phyloP scores from a whole-genome alignment of 2,888 invertebrate species.

The Alloplasta piceator region DNA sequence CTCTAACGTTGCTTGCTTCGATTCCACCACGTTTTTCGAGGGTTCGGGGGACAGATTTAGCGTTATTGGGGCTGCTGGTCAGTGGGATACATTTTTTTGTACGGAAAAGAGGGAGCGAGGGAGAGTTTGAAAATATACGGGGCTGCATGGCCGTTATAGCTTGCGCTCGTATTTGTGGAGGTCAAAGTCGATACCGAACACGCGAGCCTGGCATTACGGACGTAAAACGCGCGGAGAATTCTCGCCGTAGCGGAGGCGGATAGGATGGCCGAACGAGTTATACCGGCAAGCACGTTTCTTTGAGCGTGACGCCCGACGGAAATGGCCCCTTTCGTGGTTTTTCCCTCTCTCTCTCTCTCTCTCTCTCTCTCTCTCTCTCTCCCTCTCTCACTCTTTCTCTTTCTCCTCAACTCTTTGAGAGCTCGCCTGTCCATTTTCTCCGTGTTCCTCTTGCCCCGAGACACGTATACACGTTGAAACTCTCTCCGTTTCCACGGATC shows the following conservation, averaged over 20 bases:
- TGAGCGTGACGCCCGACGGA: slow-evolving; percentile 65
- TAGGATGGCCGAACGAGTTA: slow-evolving; percentile 50
- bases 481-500: slow-evolving; percentile 31
- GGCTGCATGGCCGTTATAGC: slow-evolving; percentile 18
- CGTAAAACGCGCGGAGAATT: slow-evolving; percentile 68
- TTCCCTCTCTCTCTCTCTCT: slow-evolving; percentile 23
- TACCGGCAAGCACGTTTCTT: slow-evolving; percentile 66
- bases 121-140: slow-evolving; percentile 26
- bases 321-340: slow-evolving; percentile 59
- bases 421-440: slow-evolving; percentile 40
- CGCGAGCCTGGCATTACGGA: slow-evolving; percentile 73
- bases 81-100: slow-evolving; percentile 46
- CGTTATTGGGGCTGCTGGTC: background rate
- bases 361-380: slow-evolving; percentile 31
- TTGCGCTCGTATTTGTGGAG: slow-evolving; percentile 51
- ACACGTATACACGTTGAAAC: background rate
- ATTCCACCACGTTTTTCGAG: too few species aligned
- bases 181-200: slow-evolving; percentile 73
- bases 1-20: too few species aligned
- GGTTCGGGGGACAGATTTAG: too few species aligned
- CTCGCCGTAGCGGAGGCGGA: slow-evolving; percentile 1
- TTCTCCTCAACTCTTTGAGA: slow-evolving; percentile 18
- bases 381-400: background rate
- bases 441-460: slow-evolving; percentile 28
- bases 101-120: background rate